Evolutionary conservation across 2,113 vertebrate species (phyloP).

Genomic region (Macquaria ambigua): DNA sequence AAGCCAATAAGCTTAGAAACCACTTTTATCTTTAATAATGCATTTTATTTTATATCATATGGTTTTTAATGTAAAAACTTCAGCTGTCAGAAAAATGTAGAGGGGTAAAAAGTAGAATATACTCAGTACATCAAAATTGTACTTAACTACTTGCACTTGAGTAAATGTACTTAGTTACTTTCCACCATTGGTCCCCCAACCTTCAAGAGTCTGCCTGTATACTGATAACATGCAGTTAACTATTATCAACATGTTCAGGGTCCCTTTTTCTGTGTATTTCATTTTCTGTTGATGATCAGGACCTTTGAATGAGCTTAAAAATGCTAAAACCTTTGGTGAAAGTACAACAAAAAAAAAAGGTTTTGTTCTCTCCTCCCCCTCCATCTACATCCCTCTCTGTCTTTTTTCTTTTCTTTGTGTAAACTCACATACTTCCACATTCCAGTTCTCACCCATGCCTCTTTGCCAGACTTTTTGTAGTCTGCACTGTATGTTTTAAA

Average conservation of each 20-base stretch:
- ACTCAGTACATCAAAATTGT: no score
- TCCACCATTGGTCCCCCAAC: no score
- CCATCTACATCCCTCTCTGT: not conserved
- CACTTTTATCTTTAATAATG: not conserved
- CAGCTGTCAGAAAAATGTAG: not conserved
- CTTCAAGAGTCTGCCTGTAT: no score
- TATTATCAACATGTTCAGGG: no score
- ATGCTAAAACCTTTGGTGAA: no score
- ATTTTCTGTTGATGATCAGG: no score
- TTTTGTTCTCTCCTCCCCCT: no score
- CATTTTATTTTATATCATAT: not conserved
- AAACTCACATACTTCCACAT: not conserved
- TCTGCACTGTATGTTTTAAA: conserved; percentile 4
- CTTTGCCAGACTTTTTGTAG: conserved; percentile 1
- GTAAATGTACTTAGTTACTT: no score
- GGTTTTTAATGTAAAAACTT: not conserved
- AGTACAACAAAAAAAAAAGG: not conserved
- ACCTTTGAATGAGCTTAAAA: no score
- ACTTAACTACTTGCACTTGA: no score
- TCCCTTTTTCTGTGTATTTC: no score
- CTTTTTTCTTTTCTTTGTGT: not conserved
- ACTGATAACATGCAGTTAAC: no score
- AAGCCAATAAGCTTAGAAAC: not conserved
- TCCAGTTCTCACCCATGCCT: not conserved
- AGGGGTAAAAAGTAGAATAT: not conserved